Conservation (phyloP, 2,888 invertebrate species). For the Elegia similella region DNA sequence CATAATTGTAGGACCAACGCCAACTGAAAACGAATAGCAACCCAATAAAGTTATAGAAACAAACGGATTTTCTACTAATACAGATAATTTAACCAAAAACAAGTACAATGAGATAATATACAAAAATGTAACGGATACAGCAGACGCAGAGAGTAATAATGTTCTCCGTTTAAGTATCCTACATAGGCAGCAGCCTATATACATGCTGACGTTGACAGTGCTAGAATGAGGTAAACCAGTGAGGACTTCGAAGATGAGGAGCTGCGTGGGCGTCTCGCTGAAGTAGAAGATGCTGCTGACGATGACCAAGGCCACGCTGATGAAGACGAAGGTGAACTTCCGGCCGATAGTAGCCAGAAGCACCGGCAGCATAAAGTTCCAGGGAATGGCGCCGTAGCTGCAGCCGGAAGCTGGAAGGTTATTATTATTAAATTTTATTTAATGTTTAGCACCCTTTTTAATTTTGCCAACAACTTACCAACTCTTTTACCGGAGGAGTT, state of each 20-base stretch:
- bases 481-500: too few species aligned
- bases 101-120: conserved; percentile 17
- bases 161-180: conserved; percentile 22
- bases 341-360: conserved; percentile 21
- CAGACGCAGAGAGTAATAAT: conserved; percentile 19
- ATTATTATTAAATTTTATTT: background rate
- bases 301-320: conserved; percentile 16
- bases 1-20: conserved; percentile 37
- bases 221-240: conserved; percentile 20
- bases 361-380: conserved; percentile 24
- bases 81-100: conserved; percentile 9
- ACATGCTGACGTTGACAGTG: conserved; percentile 21
- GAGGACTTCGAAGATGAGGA: conserved; percentile 24
- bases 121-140: background rate
- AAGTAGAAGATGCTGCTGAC: conserved; percentile 28
- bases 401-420: conserved; percentile 26
- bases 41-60: conserved; percentile 18
- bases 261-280: conserved; percentile 21
- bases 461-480: too few species aligned
- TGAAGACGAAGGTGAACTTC: conserved; percentile 21
- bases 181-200: conserved; percentile 22
- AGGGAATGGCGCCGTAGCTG: conserved; percentile 25
- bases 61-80: conserved; percentile 7
- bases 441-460: background rate
- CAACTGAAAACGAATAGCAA: conserved; percentile 21